Evolutionary conservation across 2,797 vertebrate species (phyloP).

Genomic region (Falco naumanni): DNA sequence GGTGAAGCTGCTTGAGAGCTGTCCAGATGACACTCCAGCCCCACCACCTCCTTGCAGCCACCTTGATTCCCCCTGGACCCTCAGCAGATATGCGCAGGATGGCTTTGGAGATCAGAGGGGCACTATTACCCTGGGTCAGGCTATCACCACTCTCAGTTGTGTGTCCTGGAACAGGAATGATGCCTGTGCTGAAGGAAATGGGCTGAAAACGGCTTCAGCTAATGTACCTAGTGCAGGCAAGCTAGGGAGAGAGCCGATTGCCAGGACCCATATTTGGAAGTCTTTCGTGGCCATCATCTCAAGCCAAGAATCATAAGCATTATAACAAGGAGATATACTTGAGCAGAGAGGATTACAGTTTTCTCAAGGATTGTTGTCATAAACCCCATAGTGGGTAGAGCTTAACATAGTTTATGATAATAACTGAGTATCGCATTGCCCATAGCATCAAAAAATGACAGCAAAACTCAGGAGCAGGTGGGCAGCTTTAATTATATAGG

Average conservation of each 20-base stretch:
- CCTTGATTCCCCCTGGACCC: not conserved
- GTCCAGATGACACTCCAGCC: not conserved
- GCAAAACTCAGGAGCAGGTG: constrained; percentile 69
- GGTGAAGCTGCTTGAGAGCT: not conserved
- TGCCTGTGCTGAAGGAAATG: not conserved
- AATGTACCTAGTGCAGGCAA: not conserved
- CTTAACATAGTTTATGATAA: constrained; percentile 66
- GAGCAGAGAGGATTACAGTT: constrained; percentile 62
- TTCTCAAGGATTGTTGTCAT: constrained; percentile 65
- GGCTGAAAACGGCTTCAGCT: not conserved
- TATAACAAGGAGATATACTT: constrained; percentile 68
- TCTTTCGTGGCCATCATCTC: constrained; percentile 37
- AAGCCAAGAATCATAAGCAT: constrained; percentile 68
- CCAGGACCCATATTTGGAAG: constrained; percentile 45
- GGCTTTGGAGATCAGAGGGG: not conserved
- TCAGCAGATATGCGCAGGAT: not conserved
- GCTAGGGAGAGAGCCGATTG: not conserved
- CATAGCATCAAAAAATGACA: constrained; percentile 61
- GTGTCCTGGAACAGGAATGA: not conserved
- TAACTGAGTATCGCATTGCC: constrained; percentile 63
- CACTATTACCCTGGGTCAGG: not conserved
- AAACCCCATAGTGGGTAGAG: constrained; percentile 54
- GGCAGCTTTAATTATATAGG: constrained; percentile 66
- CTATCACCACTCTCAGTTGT: not conserved
- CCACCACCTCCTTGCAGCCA: not conserved